Evolutionary conservation across 35 echinoderm and acorn worm species (phyloP), one percentile per base, ranked within the genome.

Genomic region (Anneissia japonica): DNA sequence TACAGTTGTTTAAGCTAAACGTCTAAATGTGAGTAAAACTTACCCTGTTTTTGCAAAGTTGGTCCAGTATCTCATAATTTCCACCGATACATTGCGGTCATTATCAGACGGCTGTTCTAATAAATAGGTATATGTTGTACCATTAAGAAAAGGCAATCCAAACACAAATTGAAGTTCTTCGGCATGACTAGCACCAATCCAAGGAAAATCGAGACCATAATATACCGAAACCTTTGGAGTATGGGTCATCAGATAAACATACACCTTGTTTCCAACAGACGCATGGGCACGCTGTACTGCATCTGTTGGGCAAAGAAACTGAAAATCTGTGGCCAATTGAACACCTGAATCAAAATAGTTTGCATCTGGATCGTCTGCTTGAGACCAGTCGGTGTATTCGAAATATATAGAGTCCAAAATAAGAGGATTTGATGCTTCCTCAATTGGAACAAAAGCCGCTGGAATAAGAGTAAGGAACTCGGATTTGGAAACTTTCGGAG

Each of bases 101-200:
- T 75, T 72, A 12, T 89, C 35, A 39, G 87, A 75, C 34, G 72
- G 72, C 40, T 81, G 30, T 29, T 88, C 46, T 0, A 78, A 78
- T 46, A 46, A 80, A 77, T 87, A 56, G n/a, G 85, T 41, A 45
- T 6, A 77, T 19, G 73, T 38, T 37, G 76, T 38, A 81, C 46
- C 84, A 32, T 75, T 19, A 6, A 74, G 40, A 10, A 92, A 78
- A 21, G 39, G 41, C 31, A 39, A 87, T 30, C 77, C 82, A 35
- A 92, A 92, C 10, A 97, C 90, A 81, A 89, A 97, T 31, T 72
- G 87, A 23, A 97, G 34, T 13, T 97, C 94, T 46, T 97, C 94
- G 7, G 86, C 78, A 74, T 97, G 94, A 31, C 87, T 84, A 10
- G 84, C 88, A 3, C 82, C 74, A 16, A 39, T 37, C 88, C 88